Conservation (phyloP, 2,797 vertebrate genomes). For the Microhierax caerulescens region DNA sequence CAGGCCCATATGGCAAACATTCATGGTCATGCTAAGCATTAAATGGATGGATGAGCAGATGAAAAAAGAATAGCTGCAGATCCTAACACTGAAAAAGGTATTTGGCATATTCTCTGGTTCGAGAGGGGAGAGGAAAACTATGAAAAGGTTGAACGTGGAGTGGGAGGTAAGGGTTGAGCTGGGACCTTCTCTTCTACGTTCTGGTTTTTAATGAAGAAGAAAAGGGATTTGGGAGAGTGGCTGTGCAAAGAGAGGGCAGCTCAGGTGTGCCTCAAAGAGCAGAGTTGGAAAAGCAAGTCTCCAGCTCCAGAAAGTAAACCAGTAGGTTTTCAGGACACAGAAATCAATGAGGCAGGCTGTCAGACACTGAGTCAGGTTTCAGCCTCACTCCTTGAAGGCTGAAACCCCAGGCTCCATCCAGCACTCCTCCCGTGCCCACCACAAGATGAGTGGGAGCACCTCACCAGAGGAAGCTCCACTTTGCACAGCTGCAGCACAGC, state of each 20-base stretch:
- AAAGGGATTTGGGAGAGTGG: background rate
- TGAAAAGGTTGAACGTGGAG: background rate
- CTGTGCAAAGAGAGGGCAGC: background rate
- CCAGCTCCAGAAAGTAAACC: background rate
- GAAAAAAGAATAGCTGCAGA: background rate
- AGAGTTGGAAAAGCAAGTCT: background rate
- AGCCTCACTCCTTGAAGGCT: background rate
- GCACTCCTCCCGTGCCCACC: rapidly evolving
- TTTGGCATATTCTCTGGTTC: background rate
- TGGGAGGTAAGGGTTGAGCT: background rate
- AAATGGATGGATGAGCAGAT: background rate
- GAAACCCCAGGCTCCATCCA: background rate
- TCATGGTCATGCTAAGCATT: background rate
- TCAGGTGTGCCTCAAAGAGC: background rate
- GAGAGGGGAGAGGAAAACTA: background rate
- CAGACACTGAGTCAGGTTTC: background rate
- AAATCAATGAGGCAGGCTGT: background rate
- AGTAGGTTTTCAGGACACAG: background rate
- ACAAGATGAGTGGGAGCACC: background rate
- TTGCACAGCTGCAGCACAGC: background rate
- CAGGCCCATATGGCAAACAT: background rate
- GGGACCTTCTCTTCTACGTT: background rate
- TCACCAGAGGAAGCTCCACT: background rate
- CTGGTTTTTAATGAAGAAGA: background rate
- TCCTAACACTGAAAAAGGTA: background rate